A percentile compares a stretch with the other conserved stretches of the same genome.
These are phyloP conservation scores for Deilephila elpenor DNA, from an alignment of 2,888 invertebrate species.

Conservation along the genomic window DNA sequence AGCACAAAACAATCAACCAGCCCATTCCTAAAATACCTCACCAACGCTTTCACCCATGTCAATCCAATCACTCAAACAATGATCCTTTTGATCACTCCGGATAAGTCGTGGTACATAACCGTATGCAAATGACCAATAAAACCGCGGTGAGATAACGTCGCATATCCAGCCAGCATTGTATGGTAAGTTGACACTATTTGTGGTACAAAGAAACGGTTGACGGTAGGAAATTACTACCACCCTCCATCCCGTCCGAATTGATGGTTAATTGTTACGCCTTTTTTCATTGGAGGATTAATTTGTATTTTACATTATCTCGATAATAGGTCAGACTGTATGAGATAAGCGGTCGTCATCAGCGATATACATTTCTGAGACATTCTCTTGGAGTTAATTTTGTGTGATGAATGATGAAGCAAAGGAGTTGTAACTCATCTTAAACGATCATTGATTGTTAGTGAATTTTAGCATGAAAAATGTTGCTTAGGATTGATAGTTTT, in stretches of 20 bases:
- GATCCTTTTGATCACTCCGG: background rate
- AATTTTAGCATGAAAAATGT: too few relatives aligned
- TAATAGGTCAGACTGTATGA: background rate
- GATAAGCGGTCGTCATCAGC: background rate
- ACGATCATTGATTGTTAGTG: too few relatives aligned
- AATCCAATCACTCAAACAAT: background rate
- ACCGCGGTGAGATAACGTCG: constrained; percentile 7
- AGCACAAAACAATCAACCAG: too few relatives aligned
- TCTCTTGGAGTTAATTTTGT: too few relatives aligned
- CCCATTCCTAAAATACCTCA: too few relatives aligned
- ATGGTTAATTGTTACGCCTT: constrained; percentile 19
- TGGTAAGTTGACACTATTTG: constrained; percentile 58
- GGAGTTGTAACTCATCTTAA: too few relatives aligned
- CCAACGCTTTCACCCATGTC: background rate
- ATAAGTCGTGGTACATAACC: background rate
- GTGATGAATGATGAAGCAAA: too few relatives aligned
- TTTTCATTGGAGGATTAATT: background rate
- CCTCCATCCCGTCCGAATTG: constrained; percentile 28
- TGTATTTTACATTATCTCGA: background rate
- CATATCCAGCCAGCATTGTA: constrained; percentile 54
- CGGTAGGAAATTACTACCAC: constrained; percentile 56
- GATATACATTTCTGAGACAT: too few relatives aligned
- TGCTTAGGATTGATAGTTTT: too few relatives aligned
- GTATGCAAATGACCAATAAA: constrained; percentile 32
- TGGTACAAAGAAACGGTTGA: constrained; percentile 51